These are phyloP conservation scores for Amphiprion percula DNA, from an alignment of 2,113 vertebrate species.

Conservation along the genomic window DNA sequence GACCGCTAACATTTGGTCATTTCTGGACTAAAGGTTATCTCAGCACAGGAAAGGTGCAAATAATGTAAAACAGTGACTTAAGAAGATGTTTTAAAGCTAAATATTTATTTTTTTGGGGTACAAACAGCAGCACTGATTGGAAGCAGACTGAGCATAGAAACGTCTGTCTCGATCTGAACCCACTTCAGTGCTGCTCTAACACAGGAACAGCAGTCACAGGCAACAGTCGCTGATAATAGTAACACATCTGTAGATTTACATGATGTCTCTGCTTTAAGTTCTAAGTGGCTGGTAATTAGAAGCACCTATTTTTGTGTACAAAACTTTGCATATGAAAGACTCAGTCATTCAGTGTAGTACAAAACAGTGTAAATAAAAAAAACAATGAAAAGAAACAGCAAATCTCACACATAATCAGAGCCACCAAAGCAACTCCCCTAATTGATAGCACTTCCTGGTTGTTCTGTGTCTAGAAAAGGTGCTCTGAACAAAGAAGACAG, in stretches of 20 bases:
- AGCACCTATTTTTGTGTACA: slow-evolving; percentile 62
- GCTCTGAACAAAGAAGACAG: slow-evolving; percentile 57
- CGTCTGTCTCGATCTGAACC: slow-evolving; percentile 30
- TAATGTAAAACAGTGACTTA: slow-evolving; percentile 37
- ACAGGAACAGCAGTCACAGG: slow-evolving; percentile 81
- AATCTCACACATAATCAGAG: slow-evolving; percentile 65
- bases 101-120: slow-evolving; percentile 46
- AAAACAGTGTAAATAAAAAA: slow-evolving; percentile 60
- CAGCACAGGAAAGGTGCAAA: slow-evolving; percentile 51
- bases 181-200: slow-evolving; percentile 57
- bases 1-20: slow-evolving; percentile 8
- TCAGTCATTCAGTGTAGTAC: slow-evolving; percentile 70
- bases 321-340: slow-evolving; percentile 47
- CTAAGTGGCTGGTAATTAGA: slow-evolving; percentile 62
- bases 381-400: slow-evolving; percentile 44
- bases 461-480: slow-evolving; percentile 68
- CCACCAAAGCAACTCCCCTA: slow-evolving; percentile 17
- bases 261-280: slow-evolving; percentile 39
- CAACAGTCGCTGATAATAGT: slow-evolving; percentile 60
- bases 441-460: slow-evolving; percentile 47
- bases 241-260: slow-evolving; percentile 61
- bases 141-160: slow-evolving; percentile 44
- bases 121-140: slow-evolving; percentile 56
- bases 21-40: not conserved
- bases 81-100: slow-evolving; percentile 31